These are phyloP conservation scores for Agonopterix arenella DNA, from an alignment of 2,888 invertebrate species.

Conservation along the genomic window DNA sequence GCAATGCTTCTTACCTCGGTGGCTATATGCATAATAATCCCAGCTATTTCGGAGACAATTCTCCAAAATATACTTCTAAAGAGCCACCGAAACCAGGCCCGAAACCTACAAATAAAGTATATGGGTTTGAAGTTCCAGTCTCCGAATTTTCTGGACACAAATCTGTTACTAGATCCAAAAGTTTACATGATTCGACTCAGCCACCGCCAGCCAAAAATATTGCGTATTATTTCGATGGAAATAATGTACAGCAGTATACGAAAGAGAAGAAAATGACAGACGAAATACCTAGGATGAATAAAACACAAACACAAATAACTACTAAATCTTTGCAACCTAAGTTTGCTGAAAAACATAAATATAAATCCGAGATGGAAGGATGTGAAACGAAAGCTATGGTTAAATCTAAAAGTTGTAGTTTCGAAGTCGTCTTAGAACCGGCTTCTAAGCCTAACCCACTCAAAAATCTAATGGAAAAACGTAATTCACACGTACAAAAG, in stretches of 20 bases:
- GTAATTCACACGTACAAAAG: slow-evolving; percentile 69
- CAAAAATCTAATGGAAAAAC: slow-evolving; percentile 65
- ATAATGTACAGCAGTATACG: slow-evolving; percentile 53
- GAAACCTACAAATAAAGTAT: slow-evolving; percentile 47
- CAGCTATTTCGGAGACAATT: slow-evolving; percentile 2
- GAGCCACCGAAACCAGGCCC: slow-evolving; percentile 23
- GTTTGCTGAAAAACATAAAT: slow-evolving; percentile 58
- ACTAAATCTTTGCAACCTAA: slow-evolving; percentile 65
- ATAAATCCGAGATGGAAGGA: slow-evolving; percentile 63
- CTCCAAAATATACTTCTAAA: neutral
- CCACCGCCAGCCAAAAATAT: slow-evolving; percentile 65
- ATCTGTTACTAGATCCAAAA: slow-evolving; percentile 65
- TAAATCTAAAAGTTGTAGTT: slow-evolving; percentile 71
- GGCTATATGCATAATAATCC: slow-evolving; percentile 74
- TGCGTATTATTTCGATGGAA: slow-evolving; percentile 71
- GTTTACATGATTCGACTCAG: slow-evolving; percentile 59
- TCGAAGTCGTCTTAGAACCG: slow-evolving; percentile 70
- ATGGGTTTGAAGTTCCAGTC: slow-evolving; percentile 56
- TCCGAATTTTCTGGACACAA: slow-evolving; percentile 51
- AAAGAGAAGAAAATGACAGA: slow-evolving; percentile 60
- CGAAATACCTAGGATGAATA: slow-evolving; percentile 78
- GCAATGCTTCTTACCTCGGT: slow-evolving; percentile 70
- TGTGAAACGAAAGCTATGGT: slow-evolving; percentile 62
- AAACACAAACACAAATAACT: slow-evolving; percentile 71
- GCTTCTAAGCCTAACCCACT: slow-evolving; percentile 67